Evolutionary conservation across 1,140 invertebrate genomes (phyloP), one percentile per base, ranked within the genome.

Genomic region (Bilobella aurantiaca): DNA sequence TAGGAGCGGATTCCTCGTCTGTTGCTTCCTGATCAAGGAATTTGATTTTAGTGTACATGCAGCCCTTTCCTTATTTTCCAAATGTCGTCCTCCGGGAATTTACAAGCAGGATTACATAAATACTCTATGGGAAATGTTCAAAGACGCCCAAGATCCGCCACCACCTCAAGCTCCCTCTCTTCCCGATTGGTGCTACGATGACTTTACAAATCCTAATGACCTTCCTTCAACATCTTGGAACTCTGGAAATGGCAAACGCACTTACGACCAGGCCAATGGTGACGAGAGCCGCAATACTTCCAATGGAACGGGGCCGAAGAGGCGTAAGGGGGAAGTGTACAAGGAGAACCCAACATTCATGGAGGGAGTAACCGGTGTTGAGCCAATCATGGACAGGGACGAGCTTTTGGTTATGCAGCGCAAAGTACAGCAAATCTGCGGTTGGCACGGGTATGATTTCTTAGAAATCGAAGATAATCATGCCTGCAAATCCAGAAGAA

Each of bases 1-100:
- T 78, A 82, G 97, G 73, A 98, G 94, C 28, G 97, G 91, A 1
- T 99, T 98, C 76, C 80, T 99, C 0, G 90, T 99, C 58, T 84
- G 87, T 58, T 86, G 91, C 1, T 99, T 90, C 78, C 82, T 99
- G 73, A 88, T 98, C 3, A 85, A 93, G 79, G 82, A 84, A 64
- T 78, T 87, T 58, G 83, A 86, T 75, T 88, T 81, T 74, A 87
- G 85, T 76, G 81, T 96, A 1, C 89, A 91, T 65, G 86, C 87
- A 23, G 91, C 91, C 0, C 73, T 98, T 0, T 76, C 78, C 57
- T 81, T 84, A 73, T 98, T 97, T 81, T 81, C 88, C 1, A 77
- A 78, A 71, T 65, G 73, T 37, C 76, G 86, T 62, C 79, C 80
- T 2, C 82, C 84, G 47, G 86, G 86, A 29, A 88, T 87, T 66